Base-by-base conservation (phyloP, 1,140 invertebrate genomes). In the Bombus polaris region DNA sequence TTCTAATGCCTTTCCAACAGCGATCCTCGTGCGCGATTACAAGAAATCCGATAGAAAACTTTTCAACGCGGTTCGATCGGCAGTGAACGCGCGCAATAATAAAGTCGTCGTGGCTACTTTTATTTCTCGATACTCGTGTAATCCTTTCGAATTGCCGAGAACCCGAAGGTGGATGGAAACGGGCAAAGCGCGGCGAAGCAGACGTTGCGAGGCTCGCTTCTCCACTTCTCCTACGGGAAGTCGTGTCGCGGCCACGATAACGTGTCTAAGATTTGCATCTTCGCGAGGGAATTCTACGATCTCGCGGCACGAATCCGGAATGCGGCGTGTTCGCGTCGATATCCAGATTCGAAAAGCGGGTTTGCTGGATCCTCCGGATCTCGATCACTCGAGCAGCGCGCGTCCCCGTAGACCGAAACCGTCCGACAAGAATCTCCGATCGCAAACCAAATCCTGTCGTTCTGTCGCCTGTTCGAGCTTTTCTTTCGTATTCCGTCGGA, bases 181-280 rank as follows among this genome's bases (percentile, higher is more conserved):
- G 10, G 25, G 22, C 0, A 37, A 18, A 0, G 13, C 10, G 9
- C 8, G 28, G 32, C 18, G 22, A 12, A 15, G 10, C 32, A 22
- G 65, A 42, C 28, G 28, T 57, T 32, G 12, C 70, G 35, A 28
- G 13, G 53, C 12, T 39, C 44, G 59, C 37, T 82, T 53, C 39
- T 83, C 72, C 18, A 42, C 8, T 28, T 47, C 72, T 65, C 22
- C 32, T 66, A 3, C 59, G 32, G 72, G 71, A 66, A 75, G 59
- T 73, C 70, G 73, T 70, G 53, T 73, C 80, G 15, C 39, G n/a
- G 70, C 3, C 10, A 83, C 62, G 73, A 83, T 68, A 77, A 77
- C 35, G 81, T 68, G 68, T 77, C 65, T 28, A 28, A 77, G 62
- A 83, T 77, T 83, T 83, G 74, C 81, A 76, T 83, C 81, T 76